Evolutionary conservation across 2,888 invertebrate species (phyloP).

Genomic region (Eledona agricola): DNA sequence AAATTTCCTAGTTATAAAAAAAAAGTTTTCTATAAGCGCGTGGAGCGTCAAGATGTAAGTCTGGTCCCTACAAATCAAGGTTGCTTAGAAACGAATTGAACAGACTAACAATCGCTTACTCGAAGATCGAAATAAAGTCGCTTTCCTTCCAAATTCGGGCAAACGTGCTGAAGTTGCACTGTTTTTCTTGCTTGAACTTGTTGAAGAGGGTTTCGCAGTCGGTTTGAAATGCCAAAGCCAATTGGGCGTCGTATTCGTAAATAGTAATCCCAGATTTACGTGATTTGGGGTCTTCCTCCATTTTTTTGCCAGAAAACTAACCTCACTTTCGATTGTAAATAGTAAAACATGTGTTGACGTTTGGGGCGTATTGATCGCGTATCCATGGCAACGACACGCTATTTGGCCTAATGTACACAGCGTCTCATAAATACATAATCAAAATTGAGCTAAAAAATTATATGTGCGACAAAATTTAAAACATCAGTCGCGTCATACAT

Average conservation of each 20-base stretch:
- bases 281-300: conserved; percentile 1
- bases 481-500: too few species aligned
- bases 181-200: conserved; percentile 45
- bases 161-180: conserved; percentile 47
- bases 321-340: too few species aligned
- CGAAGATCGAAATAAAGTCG: conserved; percentile 49
- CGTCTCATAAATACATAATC: too few species aligned
- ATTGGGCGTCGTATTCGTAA: conserved; percentile 39
- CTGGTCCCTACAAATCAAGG: conserved; percentile 47
- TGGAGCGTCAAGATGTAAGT: conserved; percentile 42
- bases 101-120: conserved; percentile 42
- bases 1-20: conserved; percentile 50
- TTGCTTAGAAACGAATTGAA: neutral
- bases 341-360: too few species aligned
- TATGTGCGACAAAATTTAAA: too few species aligned
- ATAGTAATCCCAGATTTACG: conserved; percentile 9
- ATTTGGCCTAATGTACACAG: too few species aligned
- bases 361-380: too few species aligned
- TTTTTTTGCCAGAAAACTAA: too few species aligned
- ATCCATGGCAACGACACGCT: too few species aligned
- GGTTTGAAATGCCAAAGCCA: conserved; percentile 48
- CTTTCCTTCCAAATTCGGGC: conserved; percentile 49
- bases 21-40: conserved; percentile 49
- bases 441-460: too few species aligned
- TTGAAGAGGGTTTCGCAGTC: conserved; percentile 52